Evolutionary conservation across 1,140 invertebrate species (phyloP), one percentile per base, ranked within the genome.

Genomic region (Leptopilina clavipes): DNA sequence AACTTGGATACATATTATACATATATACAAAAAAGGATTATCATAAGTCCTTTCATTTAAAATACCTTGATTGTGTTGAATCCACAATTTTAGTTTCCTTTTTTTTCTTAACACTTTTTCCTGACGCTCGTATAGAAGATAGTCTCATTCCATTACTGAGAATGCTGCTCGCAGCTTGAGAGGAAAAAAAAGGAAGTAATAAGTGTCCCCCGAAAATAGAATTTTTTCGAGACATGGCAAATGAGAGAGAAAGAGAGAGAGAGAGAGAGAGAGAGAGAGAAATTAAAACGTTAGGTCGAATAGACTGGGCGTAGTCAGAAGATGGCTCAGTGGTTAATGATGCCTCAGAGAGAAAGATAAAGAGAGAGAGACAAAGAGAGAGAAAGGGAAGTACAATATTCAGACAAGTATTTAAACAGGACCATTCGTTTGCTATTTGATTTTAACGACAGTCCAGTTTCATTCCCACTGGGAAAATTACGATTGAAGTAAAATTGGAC

Each of bases 41-140:
- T 52, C 48, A 17, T 52, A 52, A 52, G 48, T 52, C 48, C 14
- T 52, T 52, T 52, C 48, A n/a, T 52, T 52, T 52, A n/a, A 52
- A 52, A 52, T 52, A n/a, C 14, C 48, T 52, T 52, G 14, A 52
- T 52, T 52, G 48, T 5, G 48, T n/a, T 52, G 48, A 52, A 52
- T 52, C n/a, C 48, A 52, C 48, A 52, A 52, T 52, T 52, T 52
- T 17, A n/a, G 2, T 7, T 7, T 5, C 48, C 7, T 52, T 17
- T n/a, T 52, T n/a, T 52, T 52, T 52, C 48, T 52, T 52, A 52
- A 52, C 48, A 52, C 48, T 52, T 52, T 52, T 52, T 17, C 48
- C 48, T 52, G 3, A 52, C 48, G 14, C n/a, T 52, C 48, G 14
- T 52, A 52, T 9, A 40, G 37, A n/a, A 52, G 48, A 52, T 52